Percentiles rank a stretch among this genome's conserved stretches.
Evolutionary conservation across 1,140 invertebrate genomes (phyloP).

Genomic region (Holcopasites calliopsidis): DNA sequence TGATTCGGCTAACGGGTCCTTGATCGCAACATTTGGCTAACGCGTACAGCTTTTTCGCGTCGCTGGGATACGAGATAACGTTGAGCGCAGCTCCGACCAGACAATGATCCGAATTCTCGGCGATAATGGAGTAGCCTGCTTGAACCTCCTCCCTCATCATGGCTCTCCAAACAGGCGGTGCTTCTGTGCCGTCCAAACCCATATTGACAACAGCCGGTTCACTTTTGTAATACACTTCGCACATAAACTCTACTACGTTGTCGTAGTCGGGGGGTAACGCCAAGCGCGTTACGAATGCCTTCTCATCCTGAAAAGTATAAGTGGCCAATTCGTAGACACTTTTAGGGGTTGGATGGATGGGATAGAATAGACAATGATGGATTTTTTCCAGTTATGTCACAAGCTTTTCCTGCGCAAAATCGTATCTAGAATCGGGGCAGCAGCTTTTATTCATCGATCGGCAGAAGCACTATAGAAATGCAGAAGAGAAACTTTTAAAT

Average conservation of each 20-base stretch:
- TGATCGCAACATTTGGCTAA: slow-evolving; percentile 64
- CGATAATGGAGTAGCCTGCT: slow-evolving; percentile 74
- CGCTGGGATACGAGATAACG: slow-evolving; percentile 61
- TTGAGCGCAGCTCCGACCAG: slow-evolving; percentile 77
- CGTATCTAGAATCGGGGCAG: too few species aligned
- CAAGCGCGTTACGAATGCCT: slow-evolving; percentile 52
- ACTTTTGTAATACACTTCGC: slow-evolving; percentile 60
- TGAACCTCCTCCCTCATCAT: slow-evolving; percentile 66
- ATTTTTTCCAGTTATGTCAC: too few species aligned
- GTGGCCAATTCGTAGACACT: too few species aligned
- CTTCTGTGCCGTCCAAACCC: slow-evolving; percentile 47
- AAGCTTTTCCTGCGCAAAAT: too few species aligned
- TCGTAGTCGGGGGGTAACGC: slow-evolving; percentile 66
- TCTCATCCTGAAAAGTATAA: slow-evolving; percentile 11
- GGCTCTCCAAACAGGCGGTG: slow-evolving; percentile 41
- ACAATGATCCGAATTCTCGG: slow-evolving; percentile 70
- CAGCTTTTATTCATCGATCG: too few species aligned
- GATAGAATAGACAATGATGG: too few species aligned
- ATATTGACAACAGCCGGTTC: slow-evolving; percentile 66
- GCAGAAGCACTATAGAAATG: too few species aligned
- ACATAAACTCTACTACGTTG: slow-evolving; percentile 67
- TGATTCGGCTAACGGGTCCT: slow-evolving; percentile 61
- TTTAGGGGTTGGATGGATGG: too few species aligned
- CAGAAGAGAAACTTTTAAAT: too few species aligned
- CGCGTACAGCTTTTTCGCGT: slow-evolving; percentile 65